Base-by-base conservation (phyloP, 2,888 invertebrate species). In the Hemaris fuciformis region DNA sequence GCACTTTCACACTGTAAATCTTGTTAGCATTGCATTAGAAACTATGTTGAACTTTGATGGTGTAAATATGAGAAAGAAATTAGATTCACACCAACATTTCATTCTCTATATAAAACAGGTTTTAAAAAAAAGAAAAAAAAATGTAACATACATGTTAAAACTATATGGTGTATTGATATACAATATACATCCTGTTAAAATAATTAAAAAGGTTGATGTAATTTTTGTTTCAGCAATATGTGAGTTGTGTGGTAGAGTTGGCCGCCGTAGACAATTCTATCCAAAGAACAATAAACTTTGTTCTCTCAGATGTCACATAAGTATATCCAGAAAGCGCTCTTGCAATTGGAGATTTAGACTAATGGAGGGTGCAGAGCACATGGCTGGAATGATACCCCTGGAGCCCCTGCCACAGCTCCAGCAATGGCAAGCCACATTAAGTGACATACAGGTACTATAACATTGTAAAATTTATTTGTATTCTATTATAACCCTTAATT, bases 361-460 rank as follows among this genome's bases (percentile, higher is more conserved):
- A 56, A 92, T 91, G 91, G 93, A 92, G 72, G 86, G 87, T 42
- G 80, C 90, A 15, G 92, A 92, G 68, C 91, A 92, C 71, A 88
- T 93, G 87, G 91, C 83, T 60, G 93, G 91, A 4, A 76, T 91
- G 75, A 92, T 93, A 64, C 93, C 93, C 7, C 67, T 93, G 64
- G 92, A 93, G 74, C 93, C 93, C 0, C 68, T 93, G 72, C 93
- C 93, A 1, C 92, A 93, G 69, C 73, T 93, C 63, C 87, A 91
- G 66, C 87, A 90, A 61, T 93, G 93, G 93, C 89, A 89, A 62
- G 83, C 87, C 22, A 77, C 85, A 27, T 76, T 87, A 41, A 86
- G 81, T 73, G 89, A 91, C 64, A 75, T 89, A 59, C 89, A 90
- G 85, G 91, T 91, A 65, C 5, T 23, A 42, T 25, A 2, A 10